Evolutionary conservation across 2,113 vertebrate species (phyloP).

Genomic region (Nyctereutes procyonoides): DNA sequence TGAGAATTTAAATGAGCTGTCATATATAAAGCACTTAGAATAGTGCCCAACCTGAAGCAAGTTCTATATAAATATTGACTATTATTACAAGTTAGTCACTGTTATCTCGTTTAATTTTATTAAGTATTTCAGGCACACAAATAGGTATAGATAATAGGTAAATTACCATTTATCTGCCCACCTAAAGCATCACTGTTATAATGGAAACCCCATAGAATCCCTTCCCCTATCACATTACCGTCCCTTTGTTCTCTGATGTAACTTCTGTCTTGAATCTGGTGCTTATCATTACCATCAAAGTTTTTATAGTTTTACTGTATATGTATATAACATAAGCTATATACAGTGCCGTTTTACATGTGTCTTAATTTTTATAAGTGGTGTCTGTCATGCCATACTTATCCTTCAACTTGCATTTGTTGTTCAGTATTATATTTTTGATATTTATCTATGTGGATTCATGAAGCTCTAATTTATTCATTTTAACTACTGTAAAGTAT

Average conservation of each 20-base stretch:
- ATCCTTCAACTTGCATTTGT: slow-evolving; percentile 12
- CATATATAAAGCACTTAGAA: background rate
- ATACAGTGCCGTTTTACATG: background rate
- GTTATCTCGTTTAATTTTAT: slow-evolving; percentile 28
- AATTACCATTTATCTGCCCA: background rate
- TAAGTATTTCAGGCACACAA: slow-evolving; percentile 7
- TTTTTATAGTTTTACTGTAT: background rate
- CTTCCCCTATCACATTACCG: background rate
- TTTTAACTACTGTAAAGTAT: background rate
- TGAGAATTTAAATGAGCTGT: background rate
- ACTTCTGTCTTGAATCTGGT: background rate
- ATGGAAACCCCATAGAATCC: background rate
- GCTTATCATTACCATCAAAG: background rate
- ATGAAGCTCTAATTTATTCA: slow-evolving; percentile 18
- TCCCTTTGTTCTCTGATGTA: background rate
- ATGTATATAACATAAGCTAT: background rate
- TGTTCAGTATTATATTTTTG: background rate
- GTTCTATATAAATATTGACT: background rate
- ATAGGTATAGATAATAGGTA: background rate
- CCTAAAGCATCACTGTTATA: background rate
- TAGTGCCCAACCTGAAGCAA: background rate
- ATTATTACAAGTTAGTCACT: background rate
- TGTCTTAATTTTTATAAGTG: slow-evolving; percentile 42
- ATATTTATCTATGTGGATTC: background rate
- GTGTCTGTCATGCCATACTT: background rate